phyloP scores from a whole-genome alignment of 1,140 invertebrate species.

The Zaprionus africanus region DNA sequence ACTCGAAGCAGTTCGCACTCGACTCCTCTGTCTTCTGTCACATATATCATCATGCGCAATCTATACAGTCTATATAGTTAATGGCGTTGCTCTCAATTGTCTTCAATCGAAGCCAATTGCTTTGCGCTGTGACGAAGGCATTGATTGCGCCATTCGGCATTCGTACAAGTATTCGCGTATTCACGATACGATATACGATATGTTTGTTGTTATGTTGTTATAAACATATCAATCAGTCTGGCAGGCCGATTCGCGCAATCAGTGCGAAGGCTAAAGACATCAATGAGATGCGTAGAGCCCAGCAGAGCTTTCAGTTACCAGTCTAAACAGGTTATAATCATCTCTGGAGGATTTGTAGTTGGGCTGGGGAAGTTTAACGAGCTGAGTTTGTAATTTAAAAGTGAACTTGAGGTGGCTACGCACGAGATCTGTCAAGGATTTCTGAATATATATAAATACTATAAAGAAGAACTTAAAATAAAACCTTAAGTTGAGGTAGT shows the following conservation, averaged over 20 bases:
- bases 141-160: slow-evolving; percentile 56
- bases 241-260: slow-evolving; percentile 41
- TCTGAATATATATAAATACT: too few species aligned
- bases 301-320: neutral
- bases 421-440: neutral
- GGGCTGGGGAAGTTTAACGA: neutral
- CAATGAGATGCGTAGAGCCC: slow-evolving; percentile 7
- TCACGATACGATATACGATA: neutral
- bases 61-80: slow-evolving; percentile 22
- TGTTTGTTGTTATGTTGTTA: slow-evolving; percentile 17
- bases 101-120: slow-evolving; percentile 75
- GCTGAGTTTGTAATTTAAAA: neutral
- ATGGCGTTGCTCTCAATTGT: slow-evolving; percentile 73
- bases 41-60: slow-evolving; percentile 31
- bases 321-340: slow-evolving; percentile 8
- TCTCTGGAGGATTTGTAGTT: neutral
- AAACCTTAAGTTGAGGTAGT: neutral
- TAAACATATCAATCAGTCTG: slow-evolving; percentile 37
- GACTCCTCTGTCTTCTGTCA: neutral
- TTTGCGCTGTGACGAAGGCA: slow-evolving; percentile 76
- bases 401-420: neutral
- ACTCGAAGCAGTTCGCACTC: neutral
- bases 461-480: too few species aligned
- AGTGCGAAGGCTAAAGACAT: slow-evolving; percentile 38
- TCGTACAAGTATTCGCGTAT: neutral